Evolutionary conservation across 2,797 vertebrate genomes (phyloP).

Genomic region (Ctenosaura bakeri): DNA sequence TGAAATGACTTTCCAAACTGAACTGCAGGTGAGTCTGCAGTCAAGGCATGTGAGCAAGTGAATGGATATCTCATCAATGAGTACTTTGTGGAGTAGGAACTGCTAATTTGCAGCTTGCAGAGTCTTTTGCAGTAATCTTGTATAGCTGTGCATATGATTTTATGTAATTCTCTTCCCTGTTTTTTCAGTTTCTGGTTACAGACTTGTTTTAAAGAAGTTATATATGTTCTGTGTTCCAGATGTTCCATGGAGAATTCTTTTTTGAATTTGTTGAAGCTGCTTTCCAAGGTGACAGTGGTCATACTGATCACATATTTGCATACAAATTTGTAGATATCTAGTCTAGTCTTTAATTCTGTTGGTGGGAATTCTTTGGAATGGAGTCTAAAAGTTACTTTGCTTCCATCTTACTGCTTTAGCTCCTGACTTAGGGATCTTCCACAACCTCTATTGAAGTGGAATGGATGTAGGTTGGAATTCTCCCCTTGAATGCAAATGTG

Average conservation of each 20-base stretch:
- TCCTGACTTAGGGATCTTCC: not conserved
- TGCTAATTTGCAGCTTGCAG: not conserved
- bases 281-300: too few relatives aligned
- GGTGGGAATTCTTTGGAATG: not conserved
- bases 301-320: not conserved
- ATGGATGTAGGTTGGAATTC: not conserved
- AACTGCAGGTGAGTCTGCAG: not conserved
- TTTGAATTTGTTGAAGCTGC: not conserved
- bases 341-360: not conserved
- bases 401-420: not conserved
- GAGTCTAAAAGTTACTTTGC: not conserved
- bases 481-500: not conserved
- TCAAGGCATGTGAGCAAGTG: not conserved
- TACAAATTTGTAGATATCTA: not conserved
- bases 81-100: not conserved
- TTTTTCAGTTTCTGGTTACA: not conserved
- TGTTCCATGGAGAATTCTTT: not conserved
- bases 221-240: not conserved
- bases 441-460: not conserved
- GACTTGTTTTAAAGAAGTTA: not conserved
- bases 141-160: not conserved
- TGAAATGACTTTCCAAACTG: not conserved
- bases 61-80: not conserved
- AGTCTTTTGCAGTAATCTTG: not conserved
- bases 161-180: not conserved